Base-by-base conservation (phyloP, 2,888 invertebrate species). In the Mesodorylaimus sp. region DNA sequence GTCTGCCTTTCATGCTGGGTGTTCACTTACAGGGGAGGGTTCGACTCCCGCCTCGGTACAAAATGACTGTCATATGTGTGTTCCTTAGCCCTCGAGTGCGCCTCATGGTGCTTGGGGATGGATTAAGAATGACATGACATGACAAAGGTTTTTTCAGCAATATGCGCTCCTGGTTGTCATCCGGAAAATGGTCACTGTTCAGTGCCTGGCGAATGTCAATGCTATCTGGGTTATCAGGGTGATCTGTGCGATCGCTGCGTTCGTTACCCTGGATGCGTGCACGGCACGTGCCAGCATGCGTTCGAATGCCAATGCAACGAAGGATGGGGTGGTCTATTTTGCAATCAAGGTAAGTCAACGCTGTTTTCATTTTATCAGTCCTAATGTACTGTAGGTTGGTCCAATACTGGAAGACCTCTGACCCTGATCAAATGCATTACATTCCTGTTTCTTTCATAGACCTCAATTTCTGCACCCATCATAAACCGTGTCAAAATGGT, bases 321-420 rank as follows among this genome's bases (percentile, higher is more conserved):
- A 72, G 93, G 93, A 56, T 95, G 93, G 93, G 93, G 93, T 58
- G 93, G 93, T 16, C 75, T 89, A 54, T 88, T 89, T 74, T 95
- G 93, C 76, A 91, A 93, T 74, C 89, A 89, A 73, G 81, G 88
- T 89, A 68, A 57, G 54, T n/a, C n/a, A n/a, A n/a, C n/a, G n/a
- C n/a, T n/a, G n/a, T n/a, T n/a, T n/a, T n/a, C n/a, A n/a, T n/a
- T n/a, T n/a, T n/a, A n/a, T n/a, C n/a, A n/a, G n/a, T n/a, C n/a
- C n/a, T n/a, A n/a, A n/a, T n/a, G n/a, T n/a, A n/a, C n/a, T n/a
- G n/a, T n/a, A n/a, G n/a, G n/a, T n/a, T n/a, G n/a, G n/a, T n/a
- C n/a, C n/a, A n/a, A n/a, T n/a, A n/a, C n/a, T n/a, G n/a, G n/a
- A n/a, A n/a, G n/a, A 45, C 21, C n/a, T 10, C 1, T 26, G n/a